Conservation (phyloP, 2,888 invertebrate species). For the Acronicta alni region DNA sequence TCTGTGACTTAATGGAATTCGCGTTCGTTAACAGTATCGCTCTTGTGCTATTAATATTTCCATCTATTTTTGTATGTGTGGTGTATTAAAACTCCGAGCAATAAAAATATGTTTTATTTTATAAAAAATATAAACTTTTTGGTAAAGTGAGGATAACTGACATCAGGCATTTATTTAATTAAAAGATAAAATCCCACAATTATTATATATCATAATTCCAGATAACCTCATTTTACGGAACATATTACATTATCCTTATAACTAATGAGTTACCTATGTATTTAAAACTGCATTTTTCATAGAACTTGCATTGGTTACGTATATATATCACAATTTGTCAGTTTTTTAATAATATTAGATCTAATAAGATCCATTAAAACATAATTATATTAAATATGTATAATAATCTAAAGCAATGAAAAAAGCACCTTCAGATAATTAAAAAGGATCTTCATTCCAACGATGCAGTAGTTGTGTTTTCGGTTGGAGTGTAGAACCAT, state of each 20-base stretch:
- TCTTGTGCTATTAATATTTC: constrained; percentile 45
- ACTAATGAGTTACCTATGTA: constrained; percentile 24
- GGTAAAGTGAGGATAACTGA: not conserved
- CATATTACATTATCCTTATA: not conserved
- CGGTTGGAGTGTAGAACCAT: too few species aligned
- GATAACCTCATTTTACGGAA: not conserved
- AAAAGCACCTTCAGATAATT: constrained; percentile 12
- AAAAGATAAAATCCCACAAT: not conserved
- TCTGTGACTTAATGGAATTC: constrained; percentile 13
- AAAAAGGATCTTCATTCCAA: too few species aligned
- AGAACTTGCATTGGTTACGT: constrained; percentile 30
- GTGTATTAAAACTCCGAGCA: constrained; percentile 55
- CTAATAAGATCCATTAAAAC: not conserved
- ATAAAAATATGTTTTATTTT: constrained; percentile 50
- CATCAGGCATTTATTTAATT: not conserved
- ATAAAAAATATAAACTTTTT: constrained; percentile 31
- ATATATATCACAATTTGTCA: constrained; percentile 44
- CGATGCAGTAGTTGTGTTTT: too few species aligned
- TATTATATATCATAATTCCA: not conserved
- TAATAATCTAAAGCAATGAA: not conserved
- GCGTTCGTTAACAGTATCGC: constrained; percentile 16
- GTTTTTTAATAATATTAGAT: constrained; percentile 3
- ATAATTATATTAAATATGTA: not conserved
- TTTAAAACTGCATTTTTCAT: constrained; percentile 3
- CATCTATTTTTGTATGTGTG: constrained; percentile 61